A percentile compares a stretch with the other conserved stretches of the same genome.
These are phyloP conservation scores for Porphyrio hochstetteri DNA, from an alignment of 2,113 vertebrate species.

Conservation along the genomic window DNA sequence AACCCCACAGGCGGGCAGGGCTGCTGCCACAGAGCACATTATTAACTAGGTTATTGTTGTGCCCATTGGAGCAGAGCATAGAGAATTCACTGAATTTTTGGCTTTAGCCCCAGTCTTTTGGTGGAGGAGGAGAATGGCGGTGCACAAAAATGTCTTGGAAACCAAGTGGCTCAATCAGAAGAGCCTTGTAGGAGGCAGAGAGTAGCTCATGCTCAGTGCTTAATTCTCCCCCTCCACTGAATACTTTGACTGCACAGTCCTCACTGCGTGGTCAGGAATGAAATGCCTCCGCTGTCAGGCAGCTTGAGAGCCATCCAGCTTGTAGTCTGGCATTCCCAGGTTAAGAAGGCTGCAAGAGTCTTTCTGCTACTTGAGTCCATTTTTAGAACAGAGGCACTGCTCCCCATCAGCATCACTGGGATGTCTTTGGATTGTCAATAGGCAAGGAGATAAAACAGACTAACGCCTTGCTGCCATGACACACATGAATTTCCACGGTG, in stretches of 20 bases:
- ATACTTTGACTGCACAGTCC: background rate
- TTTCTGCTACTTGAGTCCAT: background rate
- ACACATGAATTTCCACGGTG: background rate
- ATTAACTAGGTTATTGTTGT: background rate
- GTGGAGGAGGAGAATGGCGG: background rate
- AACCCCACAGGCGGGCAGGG: background rate
- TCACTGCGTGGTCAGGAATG: background rate
- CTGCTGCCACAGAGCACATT: background rate
- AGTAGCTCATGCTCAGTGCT: background rate
- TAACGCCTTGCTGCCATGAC: background rate
- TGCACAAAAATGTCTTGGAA: conserved; percentile 30
- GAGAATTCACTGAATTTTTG: background rate
- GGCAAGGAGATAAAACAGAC: background rate
- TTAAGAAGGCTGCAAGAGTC: background rate
- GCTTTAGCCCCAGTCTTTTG: background rate
- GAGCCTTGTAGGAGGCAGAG: background rate
- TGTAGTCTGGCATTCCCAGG: background rate
- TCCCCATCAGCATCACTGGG: background rate
- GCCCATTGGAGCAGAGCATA: background rate
- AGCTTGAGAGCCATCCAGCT: background rate
- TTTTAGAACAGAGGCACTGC: conserved; percentile 55
- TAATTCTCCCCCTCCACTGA: background rate
- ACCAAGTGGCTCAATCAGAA: background rate
- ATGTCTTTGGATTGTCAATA: background rate
- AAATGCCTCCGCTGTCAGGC: background rate